phyloP scores from a whole-genome alignment of 2,888 invertebrate genomes.

The Tetragonisca angustula region DNA sequence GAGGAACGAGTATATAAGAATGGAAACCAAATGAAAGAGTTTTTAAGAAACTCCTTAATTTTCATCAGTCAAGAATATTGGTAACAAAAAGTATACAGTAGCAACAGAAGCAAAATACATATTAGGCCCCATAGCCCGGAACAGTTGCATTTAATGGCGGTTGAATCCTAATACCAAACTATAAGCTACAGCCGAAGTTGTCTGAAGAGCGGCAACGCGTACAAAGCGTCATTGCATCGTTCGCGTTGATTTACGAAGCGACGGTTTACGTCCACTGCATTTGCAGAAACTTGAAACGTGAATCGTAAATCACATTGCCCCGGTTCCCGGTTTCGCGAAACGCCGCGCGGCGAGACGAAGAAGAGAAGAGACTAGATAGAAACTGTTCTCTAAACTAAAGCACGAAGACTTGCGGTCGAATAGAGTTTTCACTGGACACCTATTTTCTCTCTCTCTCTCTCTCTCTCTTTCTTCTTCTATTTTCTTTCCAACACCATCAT shows the following conservation, averaged over 20 bases:
- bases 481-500: not conserved
- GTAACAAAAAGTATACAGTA: not conserved
- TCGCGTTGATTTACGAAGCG: not conserved
- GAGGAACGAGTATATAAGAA: not conserved
- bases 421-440: not conserved
- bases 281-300: not conserved
- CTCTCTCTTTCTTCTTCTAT: not conserved
- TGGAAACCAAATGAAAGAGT: not conserved
- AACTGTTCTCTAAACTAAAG: not conserved
- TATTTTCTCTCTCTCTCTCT: not conserved
- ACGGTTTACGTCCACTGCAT: not conserved
- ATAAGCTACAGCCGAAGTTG: not conserved
- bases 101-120: not conserved
- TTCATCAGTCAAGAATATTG: not conserved
- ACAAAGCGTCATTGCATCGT: constrained; percentile 1
- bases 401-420: not conserved
- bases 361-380: not conserved
- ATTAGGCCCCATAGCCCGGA: not conserved
- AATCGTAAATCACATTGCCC: constrained; percentile 8
- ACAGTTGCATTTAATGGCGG: not conserved
- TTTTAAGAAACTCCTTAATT: not conserved
- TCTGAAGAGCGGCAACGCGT: not conserved
- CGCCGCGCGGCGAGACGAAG: not conserved
- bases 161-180: not conserved
- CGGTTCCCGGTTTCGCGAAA: not conserved